A percentile compares a stretch with the other conserved stretches of the same genome.
Evolutionary conservation across 2,888 invertebrate genomes (phyloP).

Genomic region (Calameuta idolon): DNA sequence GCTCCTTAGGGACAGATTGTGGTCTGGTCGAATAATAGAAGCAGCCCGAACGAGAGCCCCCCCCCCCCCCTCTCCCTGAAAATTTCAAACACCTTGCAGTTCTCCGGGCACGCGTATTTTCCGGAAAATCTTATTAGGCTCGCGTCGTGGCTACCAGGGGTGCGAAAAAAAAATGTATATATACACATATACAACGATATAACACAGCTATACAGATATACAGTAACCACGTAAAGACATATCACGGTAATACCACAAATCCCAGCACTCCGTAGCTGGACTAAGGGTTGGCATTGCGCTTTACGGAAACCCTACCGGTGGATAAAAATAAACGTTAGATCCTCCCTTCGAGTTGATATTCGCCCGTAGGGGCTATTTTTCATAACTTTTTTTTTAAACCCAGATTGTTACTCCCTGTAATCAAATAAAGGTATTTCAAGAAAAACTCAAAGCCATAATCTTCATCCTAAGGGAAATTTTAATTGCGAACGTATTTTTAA

Average conservation of each 20-base stretch:
- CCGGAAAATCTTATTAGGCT: slow-evolving; percentile 6
- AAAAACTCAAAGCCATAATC: background rate
- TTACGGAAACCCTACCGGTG: background rate
- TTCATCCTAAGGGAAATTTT: background rate
- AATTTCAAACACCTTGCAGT: slow-evolving; percentile 19
- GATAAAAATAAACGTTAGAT: background rate
- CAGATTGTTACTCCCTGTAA: background rate
- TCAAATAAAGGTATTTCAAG: background rate
- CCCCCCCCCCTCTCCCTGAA: slow-evolving; percentile 1
- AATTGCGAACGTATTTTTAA: background rate
- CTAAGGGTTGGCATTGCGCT: background rate
- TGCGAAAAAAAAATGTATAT: background rate
- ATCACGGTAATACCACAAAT: background rate
- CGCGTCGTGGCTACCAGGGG: background rate
- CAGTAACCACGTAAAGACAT: background rate
- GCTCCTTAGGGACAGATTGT: slow-evolving; percentile 16
- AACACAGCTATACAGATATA: background rate
- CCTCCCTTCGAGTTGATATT: background rate
- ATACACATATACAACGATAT: background rate
- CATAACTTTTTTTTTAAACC: background rate
- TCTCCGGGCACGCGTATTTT: slow-evolving; percentile 13
- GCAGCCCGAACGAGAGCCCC: background rate
- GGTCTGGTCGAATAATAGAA: slow-evolving; percentile 19
- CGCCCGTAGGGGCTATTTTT: background rate
- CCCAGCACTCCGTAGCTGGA: background rate